Evolutionary conservation across 2,888 invertebrate species (phyloP), one percentile per base, ranked within the genome.

Genomic region (Apotomis betuletana): DNA sequence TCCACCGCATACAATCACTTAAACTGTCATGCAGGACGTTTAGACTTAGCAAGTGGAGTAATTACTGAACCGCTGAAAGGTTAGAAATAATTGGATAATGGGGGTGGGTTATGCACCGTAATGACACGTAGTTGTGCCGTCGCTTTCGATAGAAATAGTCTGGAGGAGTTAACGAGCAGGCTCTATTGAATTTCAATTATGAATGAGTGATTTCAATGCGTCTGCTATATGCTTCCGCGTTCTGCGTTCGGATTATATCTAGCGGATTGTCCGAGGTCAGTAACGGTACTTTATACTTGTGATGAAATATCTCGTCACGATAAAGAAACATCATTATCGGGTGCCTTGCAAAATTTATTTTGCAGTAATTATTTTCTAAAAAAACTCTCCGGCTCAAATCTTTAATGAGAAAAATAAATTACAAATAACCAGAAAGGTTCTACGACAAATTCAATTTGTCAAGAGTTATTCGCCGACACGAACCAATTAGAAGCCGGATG

Each of bases 81-180:
- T 92, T 92, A 91, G 87, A 91, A 89, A 91, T 92, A 91, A 92
- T 92, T 91, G 92, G 91, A 92, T 92, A 92, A 92, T 91, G 82
- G 77, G 77, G 84, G 83, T 83, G 82, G 86, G 85, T 86, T 90
- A 90, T 90, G 87, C 88, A 85, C 85, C 78, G 80, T 88, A 90
- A 90, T 90, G 89, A 89, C 88, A 86, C 81, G 79, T 84, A 83
- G 84, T 85, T 84, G 81, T 81, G 78, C 81, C 81, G 86, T 83
- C 85, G 81, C 83, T 74, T 78, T 80, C 80, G 76, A 78, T 78
- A 77, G 52, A 13, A 72, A 68, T 58, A 68, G 55, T 55, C 38
- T 54, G 46, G 60, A 70, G 70, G 55, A 41, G 60, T 61, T 70
- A 55, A 65, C 64, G 55, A 61, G 64, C 62, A n/a, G 55, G 41